Evolutionary conservation across 2,113 vertebrate genomes (phyloP), one percentile per base, ranked within the genome.

Genomic region (Psettodes erumei): DNA sequence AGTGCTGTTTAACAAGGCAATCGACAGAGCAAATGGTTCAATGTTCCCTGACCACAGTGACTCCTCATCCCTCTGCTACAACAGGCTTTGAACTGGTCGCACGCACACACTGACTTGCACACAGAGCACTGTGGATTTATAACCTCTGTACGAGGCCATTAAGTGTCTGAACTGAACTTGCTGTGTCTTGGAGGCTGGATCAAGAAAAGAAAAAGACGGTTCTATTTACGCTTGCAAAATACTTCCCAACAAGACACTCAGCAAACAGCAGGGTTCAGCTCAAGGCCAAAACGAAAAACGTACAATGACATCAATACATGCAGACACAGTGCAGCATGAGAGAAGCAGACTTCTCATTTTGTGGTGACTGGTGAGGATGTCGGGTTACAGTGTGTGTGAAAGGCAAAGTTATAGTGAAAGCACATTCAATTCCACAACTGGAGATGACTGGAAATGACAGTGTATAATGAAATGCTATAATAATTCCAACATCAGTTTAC

Each of bases 1-100:
- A 90, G 87, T 73, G 81, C 62, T 86, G 80, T 81, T 88, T 85
- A 90, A 87, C 87, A 88, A 88, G 84, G 65, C 73, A 85, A 85
- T 89, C 82, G 80, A 50, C 69, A 65, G 85, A 84, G 64, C 75
- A 79, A 81, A 74, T n/a, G 37, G 75, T 76, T 82, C 63, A 15
- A 75, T 82, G 77, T 75, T 85, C 77, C 69, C 69, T 65, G 79
- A 86, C 75, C 73, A 28, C 81, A 84, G 77, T 74, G 75, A 85
- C 69, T 84, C 75, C 69, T 76, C 45, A 77, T 86, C 75, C 79
- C 75, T 43, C 12, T 74, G 76, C 18, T 4, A 82, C 70, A 67
- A 68, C 43, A 82, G 61, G 60, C 79, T 85, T 82, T 86, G 86
- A 86, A 77, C 74, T 76, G 27, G 33, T 72, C 66, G 7, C 48